Conservation (phyloP, 2,888 invertebrate species). For the Drosophila fulvimacula region DNA sequence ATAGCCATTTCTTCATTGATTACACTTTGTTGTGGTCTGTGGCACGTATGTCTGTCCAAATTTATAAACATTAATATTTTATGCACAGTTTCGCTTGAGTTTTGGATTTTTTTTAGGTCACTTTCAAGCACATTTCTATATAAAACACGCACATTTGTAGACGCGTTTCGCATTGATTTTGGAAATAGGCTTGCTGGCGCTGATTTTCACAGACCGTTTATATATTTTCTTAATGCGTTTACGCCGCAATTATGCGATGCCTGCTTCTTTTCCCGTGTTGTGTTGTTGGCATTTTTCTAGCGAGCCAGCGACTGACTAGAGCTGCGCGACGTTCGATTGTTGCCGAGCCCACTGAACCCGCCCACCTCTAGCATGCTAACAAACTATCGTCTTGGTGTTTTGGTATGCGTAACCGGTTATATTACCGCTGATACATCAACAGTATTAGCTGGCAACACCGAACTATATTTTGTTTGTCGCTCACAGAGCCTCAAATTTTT, state of each 20-base stretch:
- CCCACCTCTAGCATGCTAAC: slow-evolving; percentile 54
- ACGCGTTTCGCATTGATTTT: slow-evolving; percentile 40
- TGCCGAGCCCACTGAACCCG: slow-evolving; percentile 39
- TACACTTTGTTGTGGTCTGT: slow-evolving; percentile 43
- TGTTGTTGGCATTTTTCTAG: slow-evolving; percentile 75
- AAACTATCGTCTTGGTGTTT: slow-evolving; percentile 52
- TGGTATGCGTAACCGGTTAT: slow-evolving; percentile 64
- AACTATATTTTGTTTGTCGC: slow-evolving; percentile 17
- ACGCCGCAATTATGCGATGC: slow-evolving; percentile 61
- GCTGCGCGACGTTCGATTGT: slow-evolving; percentile 41
- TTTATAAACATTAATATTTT: slow-evolving; percentile 29
- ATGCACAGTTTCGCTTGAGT: slow-evolving; percentile 21
- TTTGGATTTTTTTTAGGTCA: slow-evolving; percentile 48
- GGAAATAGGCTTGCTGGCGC: slow-evolving; percentile 21
- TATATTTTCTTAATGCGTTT: slow-evolving; percentile 41
- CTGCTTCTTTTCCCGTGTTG: slow-evolving; percentile 52
- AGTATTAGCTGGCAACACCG: slow-evolving; percentile 39
- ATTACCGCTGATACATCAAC: slow-evolving; percentile 38
- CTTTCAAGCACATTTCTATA: slow-evolving; percentile 39
- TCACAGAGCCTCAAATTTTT: slow-evolving; percentile 15
- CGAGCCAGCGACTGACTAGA: slow-evolving; percentile 51
- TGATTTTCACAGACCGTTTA: slow-evolving; percentile 50
- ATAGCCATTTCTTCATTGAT: slow-evolving; percentile 20
- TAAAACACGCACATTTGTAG: slow-evolving; percentile 44
- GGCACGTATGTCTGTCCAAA: slow-evolving; percentile 2